phyloP scores from a whole-genome alignment of 2,797 vertebrate genomes.

The Galago senegalensis region DNA sequence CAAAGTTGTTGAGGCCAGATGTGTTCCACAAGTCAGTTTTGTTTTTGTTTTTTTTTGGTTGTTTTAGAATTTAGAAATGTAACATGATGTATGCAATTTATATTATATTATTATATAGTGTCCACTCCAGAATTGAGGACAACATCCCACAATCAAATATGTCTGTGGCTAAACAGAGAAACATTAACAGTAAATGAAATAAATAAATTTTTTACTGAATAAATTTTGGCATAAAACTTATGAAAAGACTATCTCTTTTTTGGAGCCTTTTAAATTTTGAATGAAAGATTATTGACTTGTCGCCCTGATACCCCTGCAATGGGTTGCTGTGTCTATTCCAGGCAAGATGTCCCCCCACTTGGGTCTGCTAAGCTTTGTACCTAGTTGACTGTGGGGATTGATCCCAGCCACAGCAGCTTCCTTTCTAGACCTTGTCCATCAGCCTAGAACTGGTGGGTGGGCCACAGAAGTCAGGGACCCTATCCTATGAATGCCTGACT shows the following conservation, averaged over 20 bases:
- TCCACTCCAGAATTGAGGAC: background rate
- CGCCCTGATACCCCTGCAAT: background rate
- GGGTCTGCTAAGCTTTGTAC: background rate
- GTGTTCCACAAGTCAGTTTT: background rate
- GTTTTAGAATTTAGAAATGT: slow-evolving; percentile 19
- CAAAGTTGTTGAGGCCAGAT: background rate
- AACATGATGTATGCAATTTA: background rate
- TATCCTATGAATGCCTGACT: background rate
- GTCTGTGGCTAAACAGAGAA: slow-evolving; percentile 21
- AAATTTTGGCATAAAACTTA: slow-evolving; percentile 40
- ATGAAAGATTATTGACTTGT: background rate
- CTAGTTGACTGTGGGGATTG: background rate
- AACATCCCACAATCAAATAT: background rate
- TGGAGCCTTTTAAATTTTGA: background rate
- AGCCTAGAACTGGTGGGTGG: background rate
- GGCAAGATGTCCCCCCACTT: background rate
- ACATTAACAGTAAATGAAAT: background rate
- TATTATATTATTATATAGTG: background rate
- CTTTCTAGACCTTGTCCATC: background rate
- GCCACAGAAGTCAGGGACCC: background rate
- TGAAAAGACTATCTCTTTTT: background rate
- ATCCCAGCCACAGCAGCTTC: background rate
- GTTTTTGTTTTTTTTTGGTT: too few species aligned
- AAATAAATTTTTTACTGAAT: background rate
- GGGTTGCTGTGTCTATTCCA: background rate